phyloP scores from a whole-genome alignment of 2,888 invertebrate genomes.

The Didymodactylos carnosus region DNA sequence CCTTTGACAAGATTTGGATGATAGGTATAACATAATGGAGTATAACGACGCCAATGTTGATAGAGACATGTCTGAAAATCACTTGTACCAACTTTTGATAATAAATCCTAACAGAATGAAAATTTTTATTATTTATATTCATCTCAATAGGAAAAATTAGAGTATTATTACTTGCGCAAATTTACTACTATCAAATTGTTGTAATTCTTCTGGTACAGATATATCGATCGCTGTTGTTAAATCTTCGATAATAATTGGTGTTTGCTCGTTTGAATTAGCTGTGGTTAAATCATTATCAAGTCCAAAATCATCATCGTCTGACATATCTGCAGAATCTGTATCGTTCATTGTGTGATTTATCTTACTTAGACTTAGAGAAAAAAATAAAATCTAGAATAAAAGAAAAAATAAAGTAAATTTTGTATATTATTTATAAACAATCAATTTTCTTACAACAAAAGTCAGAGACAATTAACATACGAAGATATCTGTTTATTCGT shows the following conservation, averaged over 20 bases:
- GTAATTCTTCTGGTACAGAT: background rate
- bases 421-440: too few relatives aligned
- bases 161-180: too few relatives aligned
- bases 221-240: background rate
- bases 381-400: too few relatives aligned
- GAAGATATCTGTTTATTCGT: too few relatives aligned
- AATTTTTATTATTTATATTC: too few relatives aligned
- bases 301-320: background rate
- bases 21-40: constrained; percentile 4
- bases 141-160: too few relatives aligned
- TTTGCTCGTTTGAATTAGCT: background rate
- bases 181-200: background rate
- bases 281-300: background rate
- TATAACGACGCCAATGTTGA: constrained; percentile 7
- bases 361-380: too few relatives aligned
- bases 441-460: too few relatives aligned
- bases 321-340: background rate
- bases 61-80: background rate
- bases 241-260: background rate
- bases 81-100: background rate
- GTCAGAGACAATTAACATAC: too few relatives aligned
- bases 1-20: background rate
- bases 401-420: too few relatives aligned
- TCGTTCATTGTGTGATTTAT: background rate
- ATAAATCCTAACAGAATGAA: background rate